A percentile compares a stretch with the other conserved stretches of the same genome.
Evolutionary conservation across 1,140 invertebrate genomes (phyloP).

Genomic region (Heliconius nattereri): DNA sequence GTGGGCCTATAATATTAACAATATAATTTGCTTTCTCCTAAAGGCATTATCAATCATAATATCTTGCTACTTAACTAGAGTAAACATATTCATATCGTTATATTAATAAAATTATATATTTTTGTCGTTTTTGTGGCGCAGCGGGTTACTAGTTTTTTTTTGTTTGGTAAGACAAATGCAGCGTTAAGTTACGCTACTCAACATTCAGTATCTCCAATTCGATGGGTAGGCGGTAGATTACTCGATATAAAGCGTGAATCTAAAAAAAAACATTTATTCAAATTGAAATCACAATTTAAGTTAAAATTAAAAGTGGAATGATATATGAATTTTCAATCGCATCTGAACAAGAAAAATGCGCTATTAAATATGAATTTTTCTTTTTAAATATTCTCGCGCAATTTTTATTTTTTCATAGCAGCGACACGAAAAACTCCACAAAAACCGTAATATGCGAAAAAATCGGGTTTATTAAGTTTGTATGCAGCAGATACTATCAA

Average conservation of each 20-base stretch:
- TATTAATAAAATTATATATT: too few relatives aligned
- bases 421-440: not conserved
- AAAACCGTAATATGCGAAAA: constrained; percentile 13
- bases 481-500: constrained; percentile 28
- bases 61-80: not conserved
- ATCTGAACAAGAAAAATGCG: not conserved
- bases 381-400: constrained; percentile 1
- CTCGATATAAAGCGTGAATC: too few relatives aligned
- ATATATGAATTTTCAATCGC: not conserved
- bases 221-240: too few relatives aligned
- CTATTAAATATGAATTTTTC: not conserved
- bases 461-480: constrained; percentile 24
- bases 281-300: too few relatives aligned
- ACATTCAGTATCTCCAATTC: too few relatives aligned
- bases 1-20: not conserved
- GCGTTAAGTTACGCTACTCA: too few relatives aligned
- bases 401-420: not conserved
- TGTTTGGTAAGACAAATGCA: too few relatives aligned
- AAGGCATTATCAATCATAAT: constrained; percentile 1
- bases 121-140: too few relatives aligned
- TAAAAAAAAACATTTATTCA: too few relatives aligned
- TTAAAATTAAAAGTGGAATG: too few relatives aligned
- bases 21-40: not conserved
- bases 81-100: too few relatives aligned
- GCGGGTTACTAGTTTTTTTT: too few relatives aligned